Base-by-base conservation (phyloP, 2,113 vertebrate genomes). In the Cairina moschata region DNA sequence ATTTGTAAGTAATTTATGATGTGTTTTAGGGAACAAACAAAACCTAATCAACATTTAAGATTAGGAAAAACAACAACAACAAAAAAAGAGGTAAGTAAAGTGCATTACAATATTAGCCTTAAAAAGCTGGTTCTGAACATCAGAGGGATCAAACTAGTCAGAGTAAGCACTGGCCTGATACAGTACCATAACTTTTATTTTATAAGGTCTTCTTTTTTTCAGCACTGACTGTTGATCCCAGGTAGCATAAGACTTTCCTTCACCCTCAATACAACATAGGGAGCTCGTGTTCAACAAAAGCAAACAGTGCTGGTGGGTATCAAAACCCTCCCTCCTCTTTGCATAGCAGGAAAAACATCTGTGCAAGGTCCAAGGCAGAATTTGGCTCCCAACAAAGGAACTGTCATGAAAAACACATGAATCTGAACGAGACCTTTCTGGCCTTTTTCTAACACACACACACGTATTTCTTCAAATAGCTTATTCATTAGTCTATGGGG, bases 331-430 rank as follows among this genome's bases (percentile, higher is more conserved):
- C 40, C 40, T 90, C 40, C 55, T 63, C 84, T 62, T 72, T 74
- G n/a, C 55, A 55, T 4, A 93, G 68, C 58, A 92, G 59, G 55
- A 85, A 93, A 96, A 88, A 91, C 46, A 42, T 74, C 79, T 77
- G 65, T 67, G 60, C 59, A 68, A 50, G 17, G 58, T 56, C 58
- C 78, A 88, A 67, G 40, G 42, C 46, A 93, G 56, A 85, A 83
- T 58, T 77, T 77, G 65, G 42, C 32, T 96, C 28, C 46, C 50
- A 76, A 34, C 26, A 86, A 88, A 69, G 56, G 59, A 93, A 68
- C 34, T 50, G 56, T 48, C 79, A 67, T 3, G 4, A 83, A 96
- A 86, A 90, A 46, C 62, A 90, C 26, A 86, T 26, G 67, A 74
- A 67, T 66, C 42, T 54, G 50, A 90, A 52, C 54, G 77, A 69